Evolutionary conservation across 2,113 vertebrate species (phyloP).

Genomic region (Isichthys henryi): DNA sequence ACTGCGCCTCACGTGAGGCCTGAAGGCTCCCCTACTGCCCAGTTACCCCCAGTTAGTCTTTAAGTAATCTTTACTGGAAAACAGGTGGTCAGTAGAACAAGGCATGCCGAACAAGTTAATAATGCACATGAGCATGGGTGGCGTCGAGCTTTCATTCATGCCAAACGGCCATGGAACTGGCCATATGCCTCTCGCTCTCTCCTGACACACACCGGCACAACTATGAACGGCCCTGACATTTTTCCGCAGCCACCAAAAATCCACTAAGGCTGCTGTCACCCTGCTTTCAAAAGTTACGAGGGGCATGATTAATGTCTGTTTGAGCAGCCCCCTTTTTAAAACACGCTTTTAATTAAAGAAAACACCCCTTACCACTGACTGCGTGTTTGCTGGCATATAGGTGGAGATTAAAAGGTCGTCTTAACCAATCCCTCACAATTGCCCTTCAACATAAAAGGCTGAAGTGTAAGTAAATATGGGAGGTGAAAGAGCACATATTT

Average conservation of each 20-base stretch:
- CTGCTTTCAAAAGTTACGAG: constrained; percentile 36
- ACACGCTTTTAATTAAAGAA: constrained; percentile 11
- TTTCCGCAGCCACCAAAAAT: constrained; percentile 45
- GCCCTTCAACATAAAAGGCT: not conserved
- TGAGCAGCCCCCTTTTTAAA: constrained; percentile 29
- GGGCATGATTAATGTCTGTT: constrained; percentile 33
- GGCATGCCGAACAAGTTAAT: constrained; percentile 48
- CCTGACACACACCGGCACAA: constrained; percentile 61
- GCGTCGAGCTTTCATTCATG: constrained; percentile 60
- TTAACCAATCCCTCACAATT: not conserved
- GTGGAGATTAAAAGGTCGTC: not conserved
- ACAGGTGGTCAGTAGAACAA: constrained; percentile 59
- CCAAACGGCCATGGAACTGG: constrained; percentile 35
- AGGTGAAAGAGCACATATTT: not conserved
- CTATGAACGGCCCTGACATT: constrained; percentile 58
- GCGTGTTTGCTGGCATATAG: not conserved
- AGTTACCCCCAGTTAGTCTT: constrained; percentile 60
- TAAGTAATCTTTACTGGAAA: constrained; percentile 70
- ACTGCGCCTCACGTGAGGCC: constrained; percentile 51
- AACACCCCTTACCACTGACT: not conserved
- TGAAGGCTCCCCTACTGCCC: constrained; percentile 51
- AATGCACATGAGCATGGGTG: constrained; percentile 63
- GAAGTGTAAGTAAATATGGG: not conserved
- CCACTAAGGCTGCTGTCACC: constrained; percentile 37
- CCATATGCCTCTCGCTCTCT: constrained; percentile 44